A percentile compares a stretch with the other conserved stretches of the same genome.
Evolutionary conservation across 2,113 vertebrate species (phyloP).

Genomic region (Indicator maculatus): DNA sequence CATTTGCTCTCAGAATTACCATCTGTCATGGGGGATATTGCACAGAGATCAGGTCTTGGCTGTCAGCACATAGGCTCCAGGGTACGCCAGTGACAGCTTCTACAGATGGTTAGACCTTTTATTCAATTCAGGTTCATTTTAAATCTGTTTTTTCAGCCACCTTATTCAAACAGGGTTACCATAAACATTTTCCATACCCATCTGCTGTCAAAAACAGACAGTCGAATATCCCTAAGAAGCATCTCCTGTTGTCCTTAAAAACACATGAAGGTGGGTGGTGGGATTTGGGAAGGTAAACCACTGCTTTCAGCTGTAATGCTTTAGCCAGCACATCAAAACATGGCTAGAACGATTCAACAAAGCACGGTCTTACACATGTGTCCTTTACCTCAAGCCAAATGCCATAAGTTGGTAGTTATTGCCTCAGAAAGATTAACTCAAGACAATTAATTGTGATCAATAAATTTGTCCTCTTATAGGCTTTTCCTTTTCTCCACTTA

Average conservation of each 20-base stretch:
- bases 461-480: neutral
- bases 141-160: neutral
- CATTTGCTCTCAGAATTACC: neutral
- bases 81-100: neutral
- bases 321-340: neutral
- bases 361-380: neutral
- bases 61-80: neutral
- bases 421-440: neutral
- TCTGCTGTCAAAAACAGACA: neutral
- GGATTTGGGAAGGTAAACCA: neutral
- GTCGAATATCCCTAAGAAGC: too few relatives aligned
- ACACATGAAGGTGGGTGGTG: accelerated
- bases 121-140: neutral
- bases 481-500: neutral
- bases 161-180: neutral
- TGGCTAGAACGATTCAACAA: neutral
- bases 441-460: neutral
- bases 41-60: neutral
- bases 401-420: neutral
- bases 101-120: neutral
- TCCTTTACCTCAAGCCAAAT: neutral
- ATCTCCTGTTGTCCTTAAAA: neutral
- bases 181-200: too few relatives aligned
- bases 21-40: neutral
- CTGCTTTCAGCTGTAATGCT: neutral